Evolutionary conservation across 2,888 invertebrate genomes (phyloP).

Genomic region (Papilio elwesi): DNA sequence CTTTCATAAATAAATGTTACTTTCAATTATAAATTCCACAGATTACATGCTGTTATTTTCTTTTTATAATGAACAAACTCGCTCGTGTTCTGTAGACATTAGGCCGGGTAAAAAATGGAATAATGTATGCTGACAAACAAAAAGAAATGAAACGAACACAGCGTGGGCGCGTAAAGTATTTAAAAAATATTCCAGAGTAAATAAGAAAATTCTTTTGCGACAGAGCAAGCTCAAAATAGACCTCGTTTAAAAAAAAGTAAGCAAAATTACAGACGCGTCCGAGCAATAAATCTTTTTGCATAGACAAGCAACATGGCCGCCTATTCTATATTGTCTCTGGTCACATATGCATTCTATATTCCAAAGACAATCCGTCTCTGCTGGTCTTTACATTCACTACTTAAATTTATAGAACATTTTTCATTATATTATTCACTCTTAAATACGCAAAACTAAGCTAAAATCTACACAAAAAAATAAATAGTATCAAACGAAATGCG

Average conservation of each 20-base stretch:
- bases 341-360: conserved; percentile 60
- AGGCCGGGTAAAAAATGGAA: conserved; percentile 37
- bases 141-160: conserved; percentile 33
- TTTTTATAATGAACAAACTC: conserved; percentile 27
- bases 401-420: background rate
- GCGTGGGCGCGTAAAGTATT: conserved; percentile 40
- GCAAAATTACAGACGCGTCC: conserved; percentile 66
- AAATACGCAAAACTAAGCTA: too few relatives aligned
- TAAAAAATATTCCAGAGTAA: conserved; percentile 41
- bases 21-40: conserved; percentile 32
- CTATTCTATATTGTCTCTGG: conserved; percentile 75
- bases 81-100: conserved; percentile 38
- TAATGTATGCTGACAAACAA: conserved; percentile 37
- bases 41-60: conserved; percentile 41
- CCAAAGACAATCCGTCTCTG: conserved; percentile 20
- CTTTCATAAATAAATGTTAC: background rate
- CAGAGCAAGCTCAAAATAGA: conserved; percentile 41
- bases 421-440: background rate
- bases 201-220: conserved; percentile 38
- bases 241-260: conserved; percentile 52
- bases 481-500: too few relatives aligned
- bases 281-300: conserved; percentile 71
- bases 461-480: too few relatives aligned
- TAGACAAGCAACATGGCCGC: conserved; percentile 77
- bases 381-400: background rate